Evolutionary conservation across 2,113 vertebrate genomes (phyloP).

Genomic region (Istiophorus platypterus): DNA sequence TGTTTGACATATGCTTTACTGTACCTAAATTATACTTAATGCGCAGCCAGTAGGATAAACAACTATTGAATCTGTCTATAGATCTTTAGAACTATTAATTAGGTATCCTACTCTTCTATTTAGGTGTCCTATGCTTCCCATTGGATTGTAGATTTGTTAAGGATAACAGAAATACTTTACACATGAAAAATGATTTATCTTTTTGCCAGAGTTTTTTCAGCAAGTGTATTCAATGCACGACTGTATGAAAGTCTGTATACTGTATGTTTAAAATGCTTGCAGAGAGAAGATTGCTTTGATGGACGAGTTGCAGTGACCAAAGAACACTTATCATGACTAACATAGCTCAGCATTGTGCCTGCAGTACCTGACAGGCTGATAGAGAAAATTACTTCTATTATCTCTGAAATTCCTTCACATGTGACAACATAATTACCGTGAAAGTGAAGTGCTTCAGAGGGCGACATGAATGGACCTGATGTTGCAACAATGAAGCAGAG

Average conservation of each 20-base stretch:
- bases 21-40: background rate
- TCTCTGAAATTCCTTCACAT: background rate
- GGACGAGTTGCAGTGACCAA: background rate
- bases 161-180: background rate
- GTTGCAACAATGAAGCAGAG: background rate
- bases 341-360: background rate
- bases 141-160: background rate
- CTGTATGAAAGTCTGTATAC: no score
- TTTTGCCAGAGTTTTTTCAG: background rate
- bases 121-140: background rate
- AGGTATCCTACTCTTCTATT: background rate
- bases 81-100: background rate
- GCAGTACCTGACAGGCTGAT: background rate
- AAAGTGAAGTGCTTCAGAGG: background rate
- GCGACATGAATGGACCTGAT: background rate
- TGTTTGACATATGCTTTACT: background rate
- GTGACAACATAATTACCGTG: background rate
- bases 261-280: background rate
- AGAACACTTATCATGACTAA: constrained; percentile 1
- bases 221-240: background rate
- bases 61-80: background rate
- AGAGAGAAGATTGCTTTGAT: background rate
- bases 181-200: no score
- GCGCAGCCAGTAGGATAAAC: no score
- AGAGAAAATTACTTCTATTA: background rate